These are phyloP conservation scores for Diarsia mendica DNA, from an alignment of 2,888 invertebrate genomes.

Conservation along the genomic window DNA sequence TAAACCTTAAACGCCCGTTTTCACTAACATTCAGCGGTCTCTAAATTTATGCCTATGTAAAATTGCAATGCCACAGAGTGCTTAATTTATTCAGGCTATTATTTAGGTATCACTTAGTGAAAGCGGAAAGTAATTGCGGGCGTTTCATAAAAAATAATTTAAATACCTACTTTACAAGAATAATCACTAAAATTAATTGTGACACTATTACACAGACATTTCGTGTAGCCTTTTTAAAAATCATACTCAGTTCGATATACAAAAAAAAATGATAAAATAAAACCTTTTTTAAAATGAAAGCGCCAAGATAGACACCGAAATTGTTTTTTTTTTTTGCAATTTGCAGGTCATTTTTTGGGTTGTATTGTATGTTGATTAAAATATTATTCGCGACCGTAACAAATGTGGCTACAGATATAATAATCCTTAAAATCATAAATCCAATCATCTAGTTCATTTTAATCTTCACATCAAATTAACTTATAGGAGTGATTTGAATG, in stretches of 20 bases:
- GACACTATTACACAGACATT: slow-evolving; percentile 17
- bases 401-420: too few species aligned
- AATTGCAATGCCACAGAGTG: background rate
- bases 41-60: background rate
- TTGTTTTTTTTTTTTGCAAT: too few species aligned
- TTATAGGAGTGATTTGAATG: too few species aligned
- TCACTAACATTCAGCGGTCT: background rate
- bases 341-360: too few species aligned
- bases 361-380: too few species aligned
- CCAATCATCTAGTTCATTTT: too few species aligned
- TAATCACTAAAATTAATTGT: background rate
- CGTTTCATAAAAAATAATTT: slow-evolving; percentile 7
- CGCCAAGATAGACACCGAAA: too few species aligned
- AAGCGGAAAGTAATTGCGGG: background rate
- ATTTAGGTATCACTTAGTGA: background rate
- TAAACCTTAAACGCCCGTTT: background rate
- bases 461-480: too few species aligned
- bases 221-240: slow-evolving; percentile 6
- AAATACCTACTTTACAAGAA: background rate
- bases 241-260: too few species aligned
- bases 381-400: too few species aligned
- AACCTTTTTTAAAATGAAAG: background rate
- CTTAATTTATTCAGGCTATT: background rate
- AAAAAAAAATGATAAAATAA: too few species aligned
- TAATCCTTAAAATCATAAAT: too few species aligned